Conservation (phyloP, 2,113 vertebrate species). For the Gymnogyps californianus region DNA sequence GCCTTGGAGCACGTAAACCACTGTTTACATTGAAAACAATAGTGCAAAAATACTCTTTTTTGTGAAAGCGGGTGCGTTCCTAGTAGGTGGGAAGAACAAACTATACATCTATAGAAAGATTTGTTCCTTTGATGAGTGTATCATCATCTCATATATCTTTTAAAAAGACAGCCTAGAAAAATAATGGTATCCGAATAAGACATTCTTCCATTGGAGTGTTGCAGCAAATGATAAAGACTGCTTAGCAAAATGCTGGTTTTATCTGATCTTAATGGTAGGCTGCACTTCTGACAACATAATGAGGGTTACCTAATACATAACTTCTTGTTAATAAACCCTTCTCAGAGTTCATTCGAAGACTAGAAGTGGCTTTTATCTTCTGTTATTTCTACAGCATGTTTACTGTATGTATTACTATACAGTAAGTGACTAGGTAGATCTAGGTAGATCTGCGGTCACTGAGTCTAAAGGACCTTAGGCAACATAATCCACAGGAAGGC, state of each 20-base stretch:
- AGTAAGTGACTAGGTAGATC: background rate
- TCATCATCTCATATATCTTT: background rate
- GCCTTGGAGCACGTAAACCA: background rate
- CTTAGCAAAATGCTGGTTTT: background rate
- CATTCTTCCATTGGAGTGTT: background rate
- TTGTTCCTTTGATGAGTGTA: background rate
- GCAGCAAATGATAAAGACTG: background rate
- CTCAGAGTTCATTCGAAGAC: background rate
- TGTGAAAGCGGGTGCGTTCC: background rate
- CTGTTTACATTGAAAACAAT: background rate
- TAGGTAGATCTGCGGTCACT: background rate
- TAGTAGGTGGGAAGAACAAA: background rate
- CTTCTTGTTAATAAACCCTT: background rate
- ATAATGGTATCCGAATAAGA: background rate
- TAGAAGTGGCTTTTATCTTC: background rate
- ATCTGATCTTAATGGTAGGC: background rate
- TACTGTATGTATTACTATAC: background rate
- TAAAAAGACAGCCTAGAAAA: background rate
- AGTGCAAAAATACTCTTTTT: background rate
- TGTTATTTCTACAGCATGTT: background rate
- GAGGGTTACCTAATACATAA: background rate
- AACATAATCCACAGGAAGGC: background rate
- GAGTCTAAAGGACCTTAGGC: background rate
- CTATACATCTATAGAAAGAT: background rate
- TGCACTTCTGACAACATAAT: background rate